phyloP scores from a whole-genome alignment of 2,888 invertebrate species.

The Metopia argyrocephala region DNA sequence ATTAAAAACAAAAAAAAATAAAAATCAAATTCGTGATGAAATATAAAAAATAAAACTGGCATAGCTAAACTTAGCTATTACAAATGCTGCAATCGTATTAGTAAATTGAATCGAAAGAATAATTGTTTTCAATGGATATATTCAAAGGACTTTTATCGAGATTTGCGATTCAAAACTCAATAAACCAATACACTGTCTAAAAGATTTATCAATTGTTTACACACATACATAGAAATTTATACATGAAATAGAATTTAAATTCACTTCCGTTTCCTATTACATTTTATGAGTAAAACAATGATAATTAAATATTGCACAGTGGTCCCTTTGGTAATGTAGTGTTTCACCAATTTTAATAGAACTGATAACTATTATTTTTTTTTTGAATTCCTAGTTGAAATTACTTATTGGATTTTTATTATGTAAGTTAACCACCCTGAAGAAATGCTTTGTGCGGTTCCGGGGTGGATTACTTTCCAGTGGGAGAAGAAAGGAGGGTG shows the following conservation, averaged over 20 bases:
- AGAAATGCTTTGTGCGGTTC: too few species aligned
- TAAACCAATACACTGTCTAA: slow-evolving; percentile 20
- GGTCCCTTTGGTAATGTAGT: too few species aligned
- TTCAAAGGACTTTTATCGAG: slow-evolving; percentile 20
- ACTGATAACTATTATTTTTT: too few species aligned
- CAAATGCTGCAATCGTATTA: slow-evolving; percentile 15
- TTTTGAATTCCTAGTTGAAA: too few species aligned
- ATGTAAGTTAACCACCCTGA: too few species aligned
- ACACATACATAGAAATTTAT: neutral
- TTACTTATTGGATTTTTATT: too few species aligned
- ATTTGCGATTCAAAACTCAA: slow-evolving; percentile 31
- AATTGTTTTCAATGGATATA: slow-evolving; percentile 1
- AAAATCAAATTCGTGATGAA: neutral
- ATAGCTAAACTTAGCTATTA: slow-evolving; percentile 20
- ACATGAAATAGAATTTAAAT: too few species aligned
- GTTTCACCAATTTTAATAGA: too few species aligned
- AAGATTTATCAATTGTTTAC: neutral
- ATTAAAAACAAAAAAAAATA: neutral
- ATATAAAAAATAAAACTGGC: slow-evolving; percentile 7
- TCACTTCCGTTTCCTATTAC: neutral
- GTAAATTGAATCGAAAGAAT: slow-evolving; percentile 33
- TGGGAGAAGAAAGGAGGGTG: too few species aligned
- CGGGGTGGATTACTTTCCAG: too few species aligned
- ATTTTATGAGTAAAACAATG: neutral
- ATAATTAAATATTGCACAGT: neutral